A percentile compares a stretch with the other conserved stretches of the same genome.
phyloP scores from a whole-genome alignment of 2,113 vertebrate species.

The Tetrao urogallus region DNA sequence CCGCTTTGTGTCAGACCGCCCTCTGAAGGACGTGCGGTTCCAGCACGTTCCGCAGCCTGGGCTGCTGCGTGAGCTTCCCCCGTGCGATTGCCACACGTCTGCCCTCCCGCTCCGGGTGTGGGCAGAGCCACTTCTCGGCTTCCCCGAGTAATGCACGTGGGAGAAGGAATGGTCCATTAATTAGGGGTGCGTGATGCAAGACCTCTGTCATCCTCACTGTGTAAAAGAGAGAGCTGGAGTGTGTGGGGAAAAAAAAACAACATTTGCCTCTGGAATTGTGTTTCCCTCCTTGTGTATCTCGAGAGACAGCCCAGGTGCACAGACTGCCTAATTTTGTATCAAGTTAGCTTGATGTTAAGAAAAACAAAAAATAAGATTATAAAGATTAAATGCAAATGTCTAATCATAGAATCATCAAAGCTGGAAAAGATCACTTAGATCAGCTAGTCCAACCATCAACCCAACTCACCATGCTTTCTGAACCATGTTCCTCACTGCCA shows the following conservation, averaged over 20 bases:
- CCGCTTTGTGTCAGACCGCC: neutral
- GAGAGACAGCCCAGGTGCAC: neutral
- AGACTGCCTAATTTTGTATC: neutral
- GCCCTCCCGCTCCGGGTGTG: neutral
- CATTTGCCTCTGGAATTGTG: neutral
- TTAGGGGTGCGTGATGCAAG: neutral
- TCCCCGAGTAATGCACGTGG: neutral
- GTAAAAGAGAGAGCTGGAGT: fast-evolving
- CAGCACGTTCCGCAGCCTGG: neutral
- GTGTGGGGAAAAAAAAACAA: neutral
- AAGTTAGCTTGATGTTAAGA: neutral
- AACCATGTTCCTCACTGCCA: no score
- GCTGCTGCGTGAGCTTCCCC: no score
- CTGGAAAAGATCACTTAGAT: no score
- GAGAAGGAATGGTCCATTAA: neutral
- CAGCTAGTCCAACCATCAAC: no score
- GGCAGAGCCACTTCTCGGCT: neutral
- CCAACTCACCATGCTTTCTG: no score
- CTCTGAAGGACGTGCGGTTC: neutral
- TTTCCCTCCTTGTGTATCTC: neutral
- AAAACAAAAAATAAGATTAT: neutral
- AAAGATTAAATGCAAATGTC: neutral
- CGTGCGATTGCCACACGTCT: neutral
- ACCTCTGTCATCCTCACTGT: fast-evolving
- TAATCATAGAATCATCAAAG: no score